Percentiles rank a stretch among this genome's conserved stretches.
Conservation (phyloP, 2,113 vertebrate genomes). For the Progne subis region DNA sequence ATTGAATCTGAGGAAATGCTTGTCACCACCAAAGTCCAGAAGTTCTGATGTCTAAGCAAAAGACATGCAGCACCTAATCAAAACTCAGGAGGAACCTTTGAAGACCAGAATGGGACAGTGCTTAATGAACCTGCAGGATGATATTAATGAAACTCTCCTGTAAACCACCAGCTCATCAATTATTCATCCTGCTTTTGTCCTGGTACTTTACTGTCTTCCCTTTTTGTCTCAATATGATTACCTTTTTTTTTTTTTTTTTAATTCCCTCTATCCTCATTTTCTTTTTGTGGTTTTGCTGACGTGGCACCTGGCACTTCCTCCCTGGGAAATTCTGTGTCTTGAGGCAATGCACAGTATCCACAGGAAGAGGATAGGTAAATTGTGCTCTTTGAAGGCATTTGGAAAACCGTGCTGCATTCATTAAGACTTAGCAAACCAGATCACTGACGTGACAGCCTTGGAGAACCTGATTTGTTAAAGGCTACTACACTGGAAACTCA, state of each 20-base stretch:
- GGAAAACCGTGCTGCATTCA: not conserved
- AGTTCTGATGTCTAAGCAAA: constrained; percentile 74
- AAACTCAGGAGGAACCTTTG: constrained; percentile 74
- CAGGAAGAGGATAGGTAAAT: not conserved
- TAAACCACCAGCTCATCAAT: constrained; percentile 82
- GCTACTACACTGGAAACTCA: not conserved
- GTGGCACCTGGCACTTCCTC: not conserved
- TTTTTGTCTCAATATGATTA: constrained; percentile 61
- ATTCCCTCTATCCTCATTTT: constrained; percentile 62
- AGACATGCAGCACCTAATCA: constrained; percentile 74
- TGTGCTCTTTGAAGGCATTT: not conserved
- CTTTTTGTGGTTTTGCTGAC: constrained; percentile 59
- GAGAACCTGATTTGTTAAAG: not conserved
- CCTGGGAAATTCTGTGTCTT: constrained; percentile 1
- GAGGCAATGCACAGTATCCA: not conserved
- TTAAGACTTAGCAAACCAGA: not conserved
- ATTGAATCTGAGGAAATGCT: constrained; percentile 47
- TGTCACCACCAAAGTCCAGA: constrained; percentile 64
- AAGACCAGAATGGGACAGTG: constrained; percentile 72
- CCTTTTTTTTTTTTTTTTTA: not conserved
- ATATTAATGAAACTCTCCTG: constrained; percentile 80
- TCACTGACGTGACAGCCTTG: not conserved
- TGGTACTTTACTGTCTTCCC: constrained; percentile 70
- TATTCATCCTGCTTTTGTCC: constrained; percentile 77
- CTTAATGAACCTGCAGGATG: constrained; percentile 84